Evolutionary conservation across 2,797 vertebrate genomes (phyloP).

Genomic region (Falco biarmicus): DNA sequence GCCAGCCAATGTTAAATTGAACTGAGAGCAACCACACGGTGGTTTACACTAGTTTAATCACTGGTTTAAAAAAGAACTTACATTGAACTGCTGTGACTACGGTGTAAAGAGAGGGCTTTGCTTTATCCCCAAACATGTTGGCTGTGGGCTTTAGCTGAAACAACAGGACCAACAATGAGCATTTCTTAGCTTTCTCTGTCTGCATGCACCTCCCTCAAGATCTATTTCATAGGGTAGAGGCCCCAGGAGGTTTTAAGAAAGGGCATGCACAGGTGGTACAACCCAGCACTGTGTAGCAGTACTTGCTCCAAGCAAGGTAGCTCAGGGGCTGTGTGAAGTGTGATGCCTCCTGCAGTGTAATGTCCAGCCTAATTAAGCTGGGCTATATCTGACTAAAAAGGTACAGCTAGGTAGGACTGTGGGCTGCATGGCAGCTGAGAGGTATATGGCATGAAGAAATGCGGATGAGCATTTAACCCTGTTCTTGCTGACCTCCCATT

Average conservation of each 20-base stretch:
- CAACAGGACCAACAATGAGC: not conserved
- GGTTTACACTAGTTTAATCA: not conserved
- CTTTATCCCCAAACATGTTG: not conserved
- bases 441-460: not conserved
- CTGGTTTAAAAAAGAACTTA: not conserved
- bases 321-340: not conserved
- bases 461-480: not conserved
- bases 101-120: not conserved
- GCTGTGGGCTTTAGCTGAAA: not conserved
- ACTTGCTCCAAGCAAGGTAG: not conserved
- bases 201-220: not conserved
- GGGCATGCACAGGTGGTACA: not conserved
- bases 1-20: not conserved
- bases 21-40: not conserved
- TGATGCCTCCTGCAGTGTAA: not conserved
- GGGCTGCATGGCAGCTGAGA: not conserved
- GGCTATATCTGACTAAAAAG: not conserved
- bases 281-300: fast-evolving
- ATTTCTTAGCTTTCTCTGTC: not conserved
- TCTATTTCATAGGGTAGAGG: not conserved
- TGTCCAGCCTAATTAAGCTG: not conserved
- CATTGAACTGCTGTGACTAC: not conserved
- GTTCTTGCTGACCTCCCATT: not conserved
- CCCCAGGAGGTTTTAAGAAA: not conserved
- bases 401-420: not conserved